phyloP scores from a whole-genome alignment of 2,797 vertebrate species.

The Gymnoscopelus braueri region DNA sequence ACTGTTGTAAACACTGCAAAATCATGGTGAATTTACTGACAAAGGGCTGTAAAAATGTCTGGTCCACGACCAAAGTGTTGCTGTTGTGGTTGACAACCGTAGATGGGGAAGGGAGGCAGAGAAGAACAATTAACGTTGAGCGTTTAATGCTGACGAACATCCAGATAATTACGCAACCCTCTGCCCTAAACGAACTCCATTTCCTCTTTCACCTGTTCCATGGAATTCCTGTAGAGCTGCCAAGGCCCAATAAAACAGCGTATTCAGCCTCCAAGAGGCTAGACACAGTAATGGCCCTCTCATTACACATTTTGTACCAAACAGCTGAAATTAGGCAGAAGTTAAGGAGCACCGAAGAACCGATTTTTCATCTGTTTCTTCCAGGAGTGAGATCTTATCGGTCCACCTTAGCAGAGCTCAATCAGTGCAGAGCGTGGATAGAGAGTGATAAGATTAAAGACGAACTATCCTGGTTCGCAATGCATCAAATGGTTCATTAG shows the following conservation, averaged over 20 bases:
- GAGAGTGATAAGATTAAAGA: constrained; percentile 40
- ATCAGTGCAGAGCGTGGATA: constrained; percentile 9
- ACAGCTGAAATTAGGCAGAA: constrained; percentile 55
- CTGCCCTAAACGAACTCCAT: constrained; percentile 62
- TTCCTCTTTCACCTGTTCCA: constrained; percentile 76
- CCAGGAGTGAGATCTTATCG: constrained; percentile 38
- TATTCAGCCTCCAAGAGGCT: constrained; percentile 56
- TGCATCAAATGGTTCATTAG: constrained; percentile 64
- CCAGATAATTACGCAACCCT: constrained; percentile 70
- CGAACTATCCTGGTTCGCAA: constrained; percentile 37
- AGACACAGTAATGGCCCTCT: constrained; percentile 70
- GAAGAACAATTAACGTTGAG: constrained; percentile 29
- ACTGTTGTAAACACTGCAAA: constrained; percentile 54
- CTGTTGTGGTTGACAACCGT: constrained; percentile 41
- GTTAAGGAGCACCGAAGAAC: constrained; percentile 32
- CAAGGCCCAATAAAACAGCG: constrained; percentile 67
- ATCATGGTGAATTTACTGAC: constrained; percentile 52
- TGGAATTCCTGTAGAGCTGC: constrained; percentile 67
- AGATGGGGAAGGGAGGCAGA: constrained; percentile 33
- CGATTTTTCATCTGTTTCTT: constrained; percentile 33
- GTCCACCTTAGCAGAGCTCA: constrained; percentile 23
- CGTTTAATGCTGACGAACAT: constrained; percentile 68
- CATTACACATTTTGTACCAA: constrained; percentile 60
- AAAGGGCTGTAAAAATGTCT: constrained; percentile 71
- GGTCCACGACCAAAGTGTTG: constrained; percentile 56